Base-by-base conservation (phyloP, 1,140 invertebrate genomes). In the Drosophila asahinai region DNA sequence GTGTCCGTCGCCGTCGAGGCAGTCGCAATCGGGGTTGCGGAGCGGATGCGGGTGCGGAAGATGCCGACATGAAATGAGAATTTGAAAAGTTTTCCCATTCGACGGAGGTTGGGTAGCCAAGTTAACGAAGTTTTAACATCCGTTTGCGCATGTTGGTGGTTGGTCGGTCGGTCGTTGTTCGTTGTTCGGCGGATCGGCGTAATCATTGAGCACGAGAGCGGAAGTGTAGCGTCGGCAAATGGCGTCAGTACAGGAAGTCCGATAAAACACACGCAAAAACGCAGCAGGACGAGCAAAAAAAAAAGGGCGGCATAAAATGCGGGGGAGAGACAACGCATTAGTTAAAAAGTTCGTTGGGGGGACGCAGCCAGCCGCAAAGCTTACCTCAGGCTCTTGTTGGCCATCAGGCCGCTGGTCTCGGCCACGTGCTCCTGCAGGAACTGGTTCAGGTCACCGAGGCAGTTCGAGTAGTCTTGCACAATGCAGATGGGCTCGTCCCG, bases 371-470 rank as follows among this genome's bases (percentile, higher is more conserved):
- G 4, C 11, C 22, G 4, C 30, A 15, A 30, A 42, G 43, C 73
- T 57, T 90, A 90, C 86, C 86, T 90, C 42, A 91, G 58, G 66
- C 81, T 89, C 58, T 81, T 84, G 66, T 84, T 90, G 43, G 81
- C 79, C 79, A 90, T 66, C 65, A 91, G 63, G 19, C 82, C 86
- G 25, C 83, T 91, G 14, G 95, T 96, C 92, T 97, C 96, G 38
- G 96, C 96, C 54, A 96, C 94, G 93, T 96, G 96, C 83, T 96
- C 95, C 86, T 96, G 96, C 74, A 97, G 94, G 93, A 96, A 96
- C 93, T 96, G 96, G 94, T 96, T 96, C 80, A 97, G 94, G 93
- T 96, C 96, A 30, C 96, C 96, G 63, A 94, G 93, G 77, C 95
- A 93, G 77, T 91, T 80, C 12, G 84, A 91, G 89, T 96, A 96